Evolutionary conservation across 2,113 vertebrate genomes (phyloP), one percentile per base, ranked within the genome.

Genomic region (Myanophis thanlyinensis): DNA sequence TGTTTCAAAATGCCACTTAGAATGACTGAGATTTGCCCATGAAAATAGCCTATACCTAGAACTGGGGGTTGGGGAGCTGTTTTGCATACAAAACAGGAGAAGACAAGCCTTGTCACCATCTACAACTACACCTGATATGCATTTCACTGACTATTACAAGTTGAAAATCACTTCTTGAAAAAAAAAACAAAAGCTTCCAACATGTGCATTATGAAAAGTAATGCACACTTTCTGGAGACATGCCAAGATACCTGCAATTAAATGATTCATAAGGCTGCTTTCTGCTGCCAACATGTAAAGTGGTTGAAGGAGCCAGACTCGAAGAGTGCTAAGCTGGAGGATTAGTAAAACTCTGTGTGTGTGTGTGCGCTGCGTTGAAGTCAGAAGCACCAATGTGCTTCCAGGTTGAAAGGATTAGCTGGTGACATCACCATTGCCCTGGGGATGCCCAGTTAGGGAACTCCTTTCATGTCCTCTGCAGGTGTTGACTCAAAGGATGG

Each of bases 141-240:
- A 92, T 89, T 91, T 91, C 89, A 59, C 22, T 67, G 88, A 89
- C 89, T 59, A 62, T 94, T 94, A 94, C 86, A 85, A 80, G 86
- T 93, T 91, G 90, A 93, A 95, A 95, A 88, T 53, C 44, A 93
- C 85, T 87, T 86, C 95, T 93, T 53, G 90, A 91, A 93, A 92
- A 91, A n/a, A n/a, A n/a, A n/a, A n/a, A n/a, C n/a, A n/a, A n/a
- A 88, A 8, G 67, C 20, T 93, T 53, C 10, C 53, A 52, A 35
- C 73, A 88, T 67, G 40, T 90, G 44, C 90, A 52, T 27, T 27
- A 3, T 47, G 40, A 84, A 88, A 94, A 94, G 92, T 93, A 88
- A 67, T 94, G 54, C 91, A 11, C 87, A 51, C 35, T 89, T 88
- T 62, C 93, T 93, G 93, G 93, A 88, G n/a, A 53, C 44, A 67